Evolutionary conservation across 2,113 vertebrate genomes (phyloP), one percentile per base, ranked within the genome.

Genomic region (Petroica traversi): DNA sequence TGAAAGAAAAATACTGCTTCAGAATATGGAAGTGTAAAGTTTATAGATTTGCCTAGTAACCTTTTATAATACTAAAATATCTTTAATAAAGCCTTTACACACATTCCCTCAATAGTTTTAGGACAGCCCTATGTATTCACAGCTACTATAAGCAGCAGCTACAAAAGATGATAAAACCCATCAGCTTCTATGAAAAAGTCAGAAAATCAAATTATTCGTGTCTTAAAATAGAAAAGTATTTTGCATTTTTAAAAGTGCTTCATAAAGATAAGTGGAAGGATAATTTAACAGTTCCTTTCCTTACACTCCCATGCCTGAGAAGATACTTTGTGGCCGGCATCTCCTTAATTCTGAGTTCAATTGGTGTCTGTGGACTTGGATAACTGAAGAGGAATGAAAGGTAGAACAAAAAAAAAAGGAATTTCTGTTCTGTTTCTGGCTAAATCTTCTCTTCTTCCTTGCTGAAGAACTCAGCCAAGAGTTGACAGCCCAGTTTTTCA

Each of bases 181-280:
- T 77, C 73, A 82, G 24, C 25, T 84, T 78, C 31, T 36, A 19
- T 64, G 68, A 86, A 94, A 74, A 86, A 33, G 43, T 92, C 73
- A 69, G 61, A 79, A 85, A 82, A 61, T 5, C 18, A 71, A 75
- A 82, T 90, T 67, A 68, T 16, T 4, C 6, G 1, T 64, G 24
- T 76, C 46, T 94, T 36, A 87, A 91, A 95, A 87, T 43, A 86
- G 66, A 67, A 57, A 75, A 85, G 34, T 64, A 61, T 49, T 91
- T 72, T 24, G 17, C 12, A 10, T 63, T 81, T 95, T 72, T 11
- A 33, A 11, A 71, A 88, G 55, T 57, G 13, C 31, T 67, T 80
- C 79, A 48, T 79, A 66, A 85, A 66, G n/a, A 57, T 52, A 57
- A 45, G n/a, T 62, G 58, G 45, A 83, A 88, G 45, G 33, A 38